Conservation (phyloP, 2,888 invertebrate species). For the Antheraea assamensis region DNA sequence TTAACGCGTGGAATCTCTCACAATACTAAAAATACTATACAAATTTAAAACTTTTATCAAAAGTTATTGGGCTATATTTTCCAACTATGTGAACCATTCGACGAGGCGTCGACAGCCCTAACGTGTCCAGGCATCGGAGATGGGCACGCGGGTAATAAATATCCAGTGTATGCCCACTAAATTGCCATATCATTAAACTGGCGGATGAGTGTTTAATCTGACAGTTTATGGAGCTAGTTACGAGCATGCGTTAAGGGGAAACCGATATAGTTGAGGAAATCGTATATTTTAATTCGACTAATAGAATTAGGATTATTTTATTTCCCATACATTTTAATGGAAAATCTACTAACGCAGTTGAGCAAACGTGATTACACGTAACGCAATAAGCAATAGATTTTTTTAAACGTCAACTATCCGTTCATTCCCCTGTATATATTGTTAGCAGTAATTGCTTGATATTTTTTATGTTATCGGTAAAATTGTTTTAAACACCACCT, state of each 20-base stretch:
- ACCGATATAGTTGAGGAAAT: constrained; percentile 1
- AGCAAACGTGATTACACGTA: too few species aligned
- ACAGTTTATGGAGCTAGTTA: constrained; percentile 37
- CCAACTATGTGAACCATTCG: not conserved
- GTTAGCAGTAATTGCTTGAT: too few species aligned
- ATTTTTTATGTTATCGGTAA: too few species aligned
- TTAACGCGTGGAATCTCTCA: not conserved
- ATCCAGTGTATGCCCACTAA: constrained; percentile 48
- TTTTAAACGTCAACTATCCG: too few species aligned
- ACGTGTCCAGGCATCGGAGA: constrained; percentile 25
- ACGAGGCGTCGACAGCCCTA: constrained; percentile 16
- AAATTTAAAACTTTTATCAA: not conserved
- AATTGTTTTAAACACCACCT: too few species aligned
- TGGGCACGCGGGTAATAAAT: constrained; percentile 39
- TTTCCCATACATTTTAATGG: not conserved
- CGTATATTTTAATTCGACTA: not conserved
- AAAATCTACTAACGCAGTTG: too few species aligned
- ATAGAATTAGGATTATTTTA: not conserved
- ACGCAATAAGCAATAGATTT: too few species aligned
- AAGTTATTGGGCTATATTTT: not conserved
- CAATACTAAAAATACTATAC: not conserved
- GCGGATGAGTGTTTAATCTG: constrained; percentile 47
- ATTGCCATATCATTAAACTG: constrained; percentile 44
- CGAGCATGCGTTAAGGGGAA: constrained; percentile 12
- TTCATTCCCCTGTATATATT: too few species aligned